Evolutionary conservation across 2,888 invertebrate species (phyloP).

Genomic region (Lithophane ornitopus): DNA sequence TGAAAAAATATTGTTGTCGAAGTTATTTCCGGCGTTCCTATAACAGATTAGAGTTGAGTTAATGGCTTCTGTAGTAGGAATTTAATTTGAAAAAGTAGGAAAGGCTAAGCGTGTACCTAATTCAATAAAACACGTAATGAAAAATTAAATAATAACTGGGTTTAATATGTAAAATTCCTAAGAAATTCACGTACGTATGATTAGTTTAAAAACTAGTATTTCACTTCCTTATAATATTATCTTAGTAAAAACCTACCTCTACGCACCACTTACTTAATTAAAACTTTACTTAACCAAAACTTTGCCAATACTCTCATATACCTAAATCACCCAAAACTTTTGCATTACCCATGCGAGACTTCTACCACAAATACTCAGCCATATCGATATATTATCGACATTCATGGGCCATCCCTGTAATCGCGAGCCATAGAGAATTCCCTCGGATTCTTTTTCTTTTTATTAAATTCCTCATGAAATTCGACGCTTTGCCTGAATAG

Average conservation of each 20-base stretch:
- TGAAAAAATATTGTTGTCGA: slow-evolving; percentile 27
- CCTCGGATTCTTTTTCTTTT: slow-evolving; percentile 33
- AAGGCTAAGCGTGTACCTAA: neutral
- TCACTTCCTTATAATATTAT: neutral
- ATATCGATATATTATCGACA: slow-evolving; percentile 32
- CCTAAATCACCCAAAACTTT: slow-evolving; percentile 20
- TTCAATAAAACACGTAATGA: neutral
- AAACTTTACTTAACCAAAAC: neutral
- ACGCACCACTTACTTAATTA: slow-evolving; percentile 23
- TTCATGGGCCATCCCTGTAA: slow-evolving; percentile 24
- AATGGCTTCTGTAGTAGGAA: neutral
- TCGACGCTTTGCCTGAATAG: slow-evolving; percentile 21
- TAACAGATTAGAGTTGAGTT: neutral
- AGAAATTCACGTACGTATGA: neutral
- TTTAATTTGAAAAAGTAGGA: neutral
- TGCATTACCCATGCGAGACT: slow-evolving; percentile 15
- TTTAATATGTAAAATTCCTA: neutral
- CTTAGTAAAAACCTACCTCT: too few species aligned
- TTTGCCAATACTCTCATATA: slow-evolving; percentile 14
- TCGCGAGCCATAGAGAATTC: slow-evolving; percentile 25
- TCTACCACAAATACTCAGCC: slow-evolving; percentile 12
- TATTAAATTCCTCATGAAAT: slow-evolving; percentile 63
- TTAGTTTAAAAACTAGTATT: neutral
- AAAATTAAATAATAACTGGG: neutral
- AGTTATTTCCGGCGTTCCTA: neutral